Base-by-base conservation (phyloP, 1,140 invertebrate genomes). In the Drosophila ohnishii region DNA sequence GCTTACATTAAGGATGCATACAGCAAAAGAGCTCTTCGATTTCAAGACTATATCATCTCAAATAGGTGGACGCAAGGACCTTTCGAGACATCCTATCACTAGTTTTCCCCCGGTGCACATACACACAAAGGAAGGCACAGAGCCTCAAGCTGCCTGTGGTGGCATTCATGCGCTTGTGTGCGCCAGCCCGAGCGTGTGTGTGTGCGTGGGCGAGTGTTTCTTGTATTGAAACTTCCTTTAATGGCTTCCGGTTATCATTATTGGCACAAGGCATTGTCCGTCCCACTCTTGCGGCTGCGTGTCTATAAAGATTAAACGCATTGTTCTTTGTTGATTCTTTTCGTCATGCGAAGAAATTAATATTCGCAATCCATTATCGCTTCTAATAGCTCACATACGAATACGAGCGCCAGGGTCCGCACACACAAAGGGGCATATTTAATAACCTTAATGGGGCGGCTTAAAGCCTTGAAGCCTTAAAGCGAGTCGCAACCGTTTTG, bases 211-310 rank as follows among this genome's bases (percentile, higher is more conserved):
- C 50, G 35, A 63, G 67, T 64, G 64, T 62, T 59, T 69, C 74
- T 78, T 90, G 83, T 90, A 90, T 83, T 90, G 80, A 87, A 83
- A 83, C 83, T 87, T 83, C 77, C 77, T 90, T 90, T 87, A 90
- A 90, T 90, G 87, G 87, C 87, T 90, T 90, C 87, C 87, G 87
- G 87, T 87, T 90, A 90, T 90, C 87, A 87, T 87, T 90, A 87
- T 90, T 78, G 86, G 76, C 77, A 58, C 73, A 71, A 88, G 59
- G 76, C 60, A 78, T 78, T 78, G 75, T 74, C 77, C 39, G 76
- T 72, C 51, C 62, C 59, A 14, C 69, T 37, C 73, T 53, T 44
- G 57, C 39, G 56, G 42, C 73, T 88, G 84, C 84, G 84, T 88
- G 84, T 84, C 80, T 66, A 78, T 89, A 88, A 89, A 89, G 84